These are phyloP conservation scores for Otolemur crassicaudatus DNA, from an alignment of 2,797 vertebrate genomes.

Conservation along the genomic window DNA sequence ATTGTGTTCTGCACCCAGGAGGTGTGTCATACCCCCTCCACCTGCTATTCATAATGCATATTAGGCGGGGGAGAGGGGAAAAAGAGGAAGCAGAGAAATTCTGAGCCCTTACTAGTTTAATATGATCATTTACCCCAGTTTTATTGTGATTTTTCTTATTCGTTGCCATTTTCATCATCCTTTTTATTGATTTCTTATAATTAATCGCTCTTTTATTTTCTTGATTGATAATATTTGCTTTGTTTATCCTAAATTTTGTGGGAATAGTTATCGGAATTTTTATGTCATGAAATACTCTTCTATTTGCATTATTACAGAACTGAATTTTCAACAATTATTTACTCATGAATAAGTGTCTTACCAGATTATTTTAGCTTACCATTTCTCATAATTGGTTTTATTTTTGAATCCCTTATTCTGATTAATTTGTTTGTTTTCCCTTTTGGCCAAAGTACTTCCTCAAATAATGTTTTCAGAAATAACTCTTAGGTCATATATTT, in stretches of 20 bases:
- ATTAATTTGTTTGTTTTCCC: not conserved
- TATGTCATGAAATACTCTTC: not conserved
- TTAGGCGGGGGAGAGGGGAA: no score
- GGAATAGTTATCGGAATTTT: not conserved
- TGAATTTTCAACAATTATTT: not conserved
- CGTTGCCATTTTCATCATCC: not conserved
- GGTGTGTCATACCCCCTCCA: no score
- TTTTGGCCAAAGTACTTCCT: not conserved
- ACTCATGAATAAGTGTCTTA: not conserved
- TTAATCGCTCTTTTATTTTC: not conserved
- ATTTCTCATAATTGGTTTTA: not conserved
- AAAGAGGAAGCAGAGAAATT: not conserved
- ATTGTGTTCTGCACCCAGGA: no score
- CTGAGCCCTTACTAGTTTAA: not conserved
- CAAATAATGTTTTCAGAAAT: not conserved
- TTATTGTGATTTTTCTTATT: not conserved
- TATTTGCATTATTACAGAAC: not conserved
- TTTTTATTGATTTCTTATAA: not conserved
- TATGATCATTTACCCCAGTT: not conserved
- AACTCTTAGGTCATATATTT: not conserved
- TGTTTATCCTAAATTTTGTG: not conserved
- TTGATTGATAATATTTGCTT: not conserved
- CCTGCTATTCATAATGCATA: not conserved
- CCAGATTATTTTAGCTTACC: not conserved
- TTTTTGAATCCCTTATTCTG: not conserved